Evolutionary conservation across 1,140 invertebrate genomes (phyloP).

Genomic region (Psilanteris sp.): DNA sequence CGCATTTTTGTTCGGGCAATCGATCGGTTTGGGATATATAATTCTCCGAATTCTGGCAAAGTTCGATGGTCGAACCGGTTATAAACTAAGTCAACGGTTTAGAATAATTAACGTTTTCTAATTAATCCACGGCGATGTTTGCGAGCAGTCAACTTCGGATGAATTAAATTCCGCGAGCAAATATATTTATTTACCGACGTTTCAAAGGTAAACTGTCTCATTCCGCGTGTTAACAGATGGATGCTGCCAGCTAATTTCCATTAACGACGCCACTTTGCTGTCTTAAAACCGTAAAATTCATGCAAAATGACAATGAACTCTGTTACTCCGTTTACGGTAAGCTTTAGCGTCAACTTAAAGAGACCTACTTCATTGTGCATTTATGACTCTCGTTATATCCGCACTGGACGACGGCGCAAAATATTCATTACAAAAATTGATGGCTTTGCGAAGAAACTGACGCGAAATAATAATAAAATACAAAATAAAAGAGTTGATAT

Average conservation of each 20-base stretch:
- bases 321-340: conserved; percentile 22
- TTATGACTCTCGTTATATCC: conserved; percentile 47
- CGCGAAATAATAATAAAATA: too few relatives aligned
- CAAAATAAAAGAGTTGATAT: too few relatives aligned
- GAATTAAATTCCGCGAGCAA: conserved; percentile 53
- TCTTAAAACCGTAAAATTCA: conserved; percentile 42
- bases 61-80: too few relatives aligned
- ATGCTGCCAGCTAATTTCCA: conserved; percentile 53
- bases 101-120: conserved; percentile 51
- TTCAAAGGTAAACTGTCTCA: conserved; percentile 37
- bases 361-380: conserved; percentile 36
- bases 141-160: conserved; percentile 23
- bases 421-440: conserved; percentile 24
- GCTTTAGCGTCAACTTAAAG: conserved; percentile 35
- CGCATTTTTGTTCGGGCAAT: too few relatives aligned
- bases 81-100: conserved; percentile 35
- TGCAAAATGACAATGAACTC: conserved; percentile 42
- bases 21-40: too few relatives aligned
- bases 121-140: conserved; percentile 46
- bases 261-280: conserved; percentile 49
- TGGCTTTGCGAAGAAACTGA: too few relatives aligned
- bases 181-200: conserved; percentile 52
- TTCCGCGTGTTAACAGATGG: conserved; percentile 44
- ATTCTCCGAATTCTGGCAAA: too few relatives aligned
- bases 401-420: too few relatives aligned